Percentiles rank a stretch among this genome's conserved stretches.
Evolutionary conservation across 2,797 vertebrate genomes (phyloP).

Genomic region (Vespertilio murinus): DNA sequence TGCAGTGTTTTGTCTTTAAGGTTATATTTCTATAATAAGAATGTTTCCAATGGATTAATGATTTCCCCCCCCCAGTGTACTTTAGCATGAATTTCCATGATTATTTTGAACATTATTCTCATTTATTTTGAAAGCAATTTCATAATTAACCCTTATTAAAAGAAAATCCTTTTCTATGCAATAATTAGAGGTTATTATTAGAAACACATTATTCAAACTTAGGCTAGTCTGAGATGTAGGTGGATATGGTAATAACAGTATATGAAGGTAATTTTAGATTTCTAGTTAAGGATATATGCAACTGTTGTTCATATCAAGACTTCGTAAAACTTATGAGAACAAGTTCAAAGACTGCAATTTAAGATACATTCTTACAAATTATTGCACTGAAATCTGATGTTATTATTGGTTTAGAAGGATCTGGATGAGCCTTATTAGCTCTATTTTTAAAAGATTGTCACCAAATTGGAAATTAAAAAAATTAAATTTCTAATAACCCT

Average conservation of each 20-base stretch:
- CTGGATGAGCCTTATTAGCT: neutral
- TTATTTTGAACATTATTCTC: neutral
- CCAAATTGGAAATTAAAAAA: neutral
- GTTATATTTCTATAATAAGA: neutral
- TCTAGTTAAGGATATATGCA: slow-evolving; percentile 32
- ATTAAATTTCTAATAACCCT: neutral
- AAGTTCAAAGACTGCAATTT: neutral
- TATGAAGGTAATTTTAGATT: slow-evolving; percentile 36
- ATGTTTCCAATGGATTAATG: neutral
- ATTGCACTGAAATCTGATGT: neutral
- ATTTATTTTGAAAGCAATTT: slow-evolving; percentile 37
- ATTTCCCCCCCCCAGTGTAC: fast-evolving
- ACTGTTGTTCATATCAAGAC: neutral
- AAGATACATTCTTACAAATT: neutral
- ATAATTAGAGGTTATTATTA: neutral
- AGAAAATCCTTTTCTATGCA: neutral
- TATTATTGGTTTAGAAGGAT: neutral
- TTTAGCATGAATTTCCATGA: neutral
- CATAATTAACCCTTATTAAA: slow-evolving; percentile 26
- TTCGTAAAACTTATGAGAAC: neutral
- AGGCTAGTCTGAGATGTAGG: neutral
- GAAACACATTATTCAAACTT: neutral
- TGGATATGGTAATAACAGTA: neutral
- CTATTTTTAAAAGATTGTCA: neutral
- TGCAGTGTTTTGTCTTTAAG: neutral